Conservation (phyloP, 2,113 vertebrate species). For the Tonatia bakeri region DNA sequence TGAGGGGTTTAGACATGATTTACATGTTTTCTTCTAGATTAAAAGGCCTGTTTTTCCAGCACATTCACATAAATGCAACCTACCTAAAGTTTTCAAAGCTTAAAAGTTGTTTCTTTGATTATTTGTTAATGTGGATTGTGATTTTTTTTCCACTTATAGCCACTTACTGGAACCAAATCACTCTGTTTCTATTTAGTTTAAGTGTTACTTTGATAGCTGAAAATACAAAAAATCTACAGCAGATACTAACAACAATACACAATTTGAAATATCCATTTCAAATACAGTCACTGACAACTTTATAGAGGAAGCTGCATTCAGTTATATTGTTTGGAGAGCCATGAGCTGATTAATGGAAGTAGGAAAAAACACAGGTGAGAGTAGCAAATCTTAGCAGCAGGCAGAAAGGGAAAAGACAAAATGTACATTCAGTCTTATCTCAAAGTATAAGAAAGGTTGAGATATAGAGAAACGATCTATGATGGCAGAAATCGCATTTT, state of each 20-base stretch:
- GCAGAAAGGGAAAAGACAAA: background rate
- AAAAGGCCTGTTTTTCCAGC: background rate
- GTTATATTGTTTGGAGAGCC: background rate
- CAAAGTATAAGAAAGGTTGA: background rate
- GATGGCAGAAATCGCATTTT: background rate
- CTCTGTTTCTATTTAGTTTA: background rate
- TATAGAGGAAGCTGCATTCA: background rate
- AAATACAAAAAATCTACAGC: background rate
- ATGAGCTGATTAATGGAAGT: background rate
- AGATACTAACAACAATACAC: background rate
- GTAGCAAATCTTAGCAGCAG: background rate
- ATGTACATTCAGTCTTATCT: background rate
- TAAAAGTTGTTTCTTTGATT: background rate
- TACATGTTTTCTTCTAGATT: background rate
- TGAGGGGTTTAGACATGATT: background rate
- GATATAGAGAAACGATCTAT: background rate
- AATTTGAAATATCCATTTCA: conserved; percentile 7
- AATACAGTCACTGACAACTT: background rate
- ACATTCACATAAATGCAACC: background rate
- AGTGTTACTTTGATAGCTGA: background rate
- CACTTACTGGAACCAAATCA: background rate
- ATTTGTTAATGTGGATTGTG: background rate
- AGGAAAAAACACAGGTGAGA: background rate
- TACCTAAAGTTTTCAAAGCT: background rate
- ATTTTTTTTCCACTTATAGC: background rate